Evolutionary conservation across 2,113 vertebrate species (phyloP), one percentile per base, ranked within the genome.

Genomic region (Nycticryphes semicollaris): DNA sequence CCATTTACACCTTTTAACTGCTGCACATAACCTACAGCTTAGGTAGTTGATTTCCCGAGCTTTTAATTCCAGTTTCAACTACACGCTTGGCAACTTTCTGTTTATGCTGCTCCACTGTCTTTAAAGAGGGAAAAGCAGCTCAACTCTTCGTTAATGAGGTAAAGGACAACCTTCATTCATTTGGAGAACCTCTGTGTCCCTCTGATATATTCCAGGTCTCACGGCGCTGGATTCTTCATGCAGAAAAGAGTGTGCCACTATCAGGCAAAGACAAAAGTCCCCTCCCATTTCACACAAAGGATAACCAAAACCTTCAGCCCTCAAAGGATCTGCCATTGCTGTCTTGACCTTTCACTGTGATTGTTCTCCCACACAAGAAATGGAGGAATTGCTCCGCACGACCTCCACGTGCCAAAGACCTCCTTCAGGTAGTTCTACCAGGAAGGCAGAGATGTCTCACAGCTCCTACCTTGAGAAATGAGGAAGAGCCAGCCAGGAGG

Each of bases 231-330:
- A 35, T 33, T 59, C 76, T 63, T 73, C 73, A 57, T 23, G 14
- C 14, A 48, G 63, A n/a, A 41, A 73, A 74, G 12, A 13, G 6
- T 47, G 31, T 59, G n/a, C 68, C 41, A 50, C 2, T 21, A 25
- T 4, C 54, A 69, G 12, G 6, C 28, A 62, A 23, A 56, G 54
- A 62, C 14, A 79, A 66, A 16, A 80, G 22, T 7, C 7, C 3
- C 5, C 2, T 47, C n/a, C 13, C 30, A 19, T 35, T 73, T 84
- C 86, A 60, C 15, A 37, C 0, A 1, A 63, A 0, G 0, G 39
- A 43, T 4, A 76, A 78, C 21, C 30, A 94, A 94, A 63, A 59
- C 33, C 53, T 93, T 51, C 53, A 70, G 22, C 57, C n/a, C 83
- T 45, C 2, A 3, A 33, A 63, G 37, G 30, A 47, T 48, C 6